Evolutionary conservation across 2,797 vertebrate species (phyloP).

Genomic region (Phataginus tetradactyla): DNA sequence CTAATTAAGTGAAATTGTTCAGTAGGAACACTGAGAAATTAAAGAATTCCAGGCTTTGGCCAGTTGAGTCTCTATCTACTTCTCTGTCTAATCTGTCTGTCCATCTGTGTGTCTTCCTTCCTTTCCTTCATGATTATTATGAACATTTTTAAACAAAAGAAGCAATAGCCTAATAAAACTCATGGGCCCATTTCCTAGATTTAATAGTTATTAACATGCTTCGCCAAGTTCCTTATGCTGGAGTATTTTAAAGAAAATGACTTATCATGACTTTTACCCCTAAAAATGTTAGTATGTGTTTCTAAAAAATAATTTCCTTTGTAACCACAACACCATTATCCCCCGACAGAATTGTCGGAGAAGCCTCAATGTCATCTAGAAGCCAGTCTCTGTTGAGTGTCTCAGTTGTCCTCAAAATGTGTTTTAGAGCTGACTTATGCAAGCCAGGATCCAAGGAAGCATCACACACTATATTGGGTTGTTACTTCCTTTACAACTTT

Average conservation of each 20-base stretch:
- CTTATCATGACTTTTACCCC: neutral
- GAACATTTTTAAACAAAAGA: slow-evolving; percentile 32
- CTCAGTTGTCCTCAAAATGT: slow-evolving; percentile 4
- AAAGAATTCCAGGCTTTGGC: slow-evolving; percentile 14
- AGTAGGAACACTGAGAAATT: neutral
- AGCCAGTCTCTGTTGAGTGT: neutral
- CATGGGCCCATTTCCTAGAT: neutral
- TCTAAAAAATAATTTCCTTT: slow-evolving; percentile 4
- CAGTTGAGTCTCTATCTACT: neutral
- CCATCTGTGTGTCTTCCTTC: neutral
- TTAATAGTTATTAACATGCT: neutral
- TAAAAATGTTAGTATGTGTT: neutral
- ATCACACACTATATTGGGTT: neutral
- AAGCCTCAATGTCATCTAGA: neutral
- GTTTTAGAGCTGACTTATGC: neutral
- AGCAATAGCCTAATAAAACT: neutral
- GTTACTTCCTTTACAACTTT: neutral
- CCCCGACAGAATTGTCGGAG: neutral
- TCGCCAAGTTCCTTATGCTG: neutral
- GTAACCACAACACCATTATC: neutral
- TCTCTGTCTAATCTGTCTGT: neutral
- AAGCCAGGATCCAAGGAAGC: neutral
- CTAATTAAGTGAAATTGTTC: neutral
- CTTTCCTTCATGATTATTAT: neutral
- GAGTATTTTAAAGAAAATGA: neutral